These are phyloP conservation scores for Drosophila leontia DNA, from an alignment of 1,140 invertebrate species.

Conservation along the genomic window DNA sequence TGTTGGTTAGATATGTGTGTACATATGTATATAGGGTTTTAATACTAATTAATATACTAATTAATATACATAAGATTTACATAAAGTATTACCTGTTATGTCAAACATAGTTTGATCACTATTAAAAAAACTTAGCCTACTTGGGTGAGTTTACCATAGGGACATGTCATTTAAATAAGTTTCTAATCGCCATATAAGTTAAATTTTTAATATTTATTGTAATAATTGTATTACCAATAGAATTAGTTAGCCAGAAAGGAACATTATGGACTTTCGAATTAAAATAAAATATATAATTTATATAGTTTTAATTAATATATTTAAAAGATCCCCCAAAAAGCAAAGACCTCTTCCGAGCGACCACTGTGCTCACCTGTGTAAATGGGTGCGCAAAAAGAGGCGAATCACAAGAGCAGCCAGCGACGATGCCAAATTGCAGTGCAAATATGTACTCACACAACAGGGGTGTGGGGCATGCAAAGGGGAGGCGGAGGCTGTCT, in stretches of 20 bases:
- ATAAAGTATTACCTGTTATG: neutral
- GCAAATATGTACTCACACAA: constrained; percentile 77
- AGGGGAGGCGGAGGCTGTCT: neutral
- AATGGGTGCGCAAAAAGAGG: constrained; percentile 83
- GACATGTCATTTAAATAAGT: no score
- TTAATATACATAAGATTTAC: neutral
- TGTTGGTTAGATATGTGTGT: neutral
- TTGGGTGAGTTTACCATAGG: neutral
- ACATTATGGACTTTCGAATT: no score
- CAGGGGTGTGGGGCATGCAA: constrained; percentile 3
- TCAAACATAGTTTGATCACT: neutral
- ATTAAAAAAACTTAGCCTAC: neutral
- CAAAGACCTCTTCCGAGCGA: constrained; percentile 8
- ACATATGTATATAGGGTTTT: neutral
- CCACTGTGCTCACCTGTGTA: constrained; percentile 73
- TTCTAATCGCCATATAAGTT: no score
- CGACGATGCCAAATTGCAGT: constrained; percentile 80
- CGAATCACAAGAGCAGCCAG: constrained; percentile 77
- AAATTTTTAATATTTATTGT: no score
- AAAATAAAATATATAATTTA: no score
- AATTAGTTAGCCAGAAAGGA: no score
- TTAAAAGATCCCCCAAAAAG: no score
- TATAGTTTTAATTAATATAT: neutral
- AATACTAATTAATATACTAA: no score
- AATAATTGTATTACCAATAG: no score